Percentiles rank a stretch among this genome's conserved stretches.
Conservation (phyloP, 2,888 invertebrate genomes). For the Antheraea assamensis region DNA sequence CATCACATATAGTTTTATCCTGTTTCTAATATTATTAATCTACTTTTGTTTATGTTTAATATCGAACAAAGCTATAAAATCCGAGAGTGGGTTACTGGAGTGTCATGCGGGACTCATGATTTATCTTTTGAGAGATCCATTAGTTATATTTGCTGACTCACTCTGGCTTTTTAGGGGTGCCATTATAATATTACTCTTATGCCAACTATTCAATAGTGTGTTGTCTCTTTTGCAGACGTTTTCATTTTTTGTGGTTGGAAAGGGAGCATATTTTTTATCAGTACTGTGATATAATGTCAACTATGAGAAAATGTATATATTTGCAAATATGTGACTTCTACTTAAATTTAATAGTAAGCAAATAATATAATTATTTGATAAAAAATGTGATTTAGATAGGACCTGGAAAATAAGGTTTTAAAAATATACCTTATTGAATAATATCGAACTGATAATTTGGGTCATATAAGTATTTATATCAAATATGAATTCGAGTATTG, state of each 20-base stretch:
- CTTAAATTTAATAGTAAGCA: not conserved
- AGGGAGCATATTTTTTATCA: not conserved
- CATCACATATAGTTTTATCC: not conserved
- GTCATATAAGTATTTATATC: no score
- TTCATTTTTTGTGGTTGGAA: constrained; percentile 5
- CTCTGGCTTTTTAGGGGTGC: constrained; percentile 62
- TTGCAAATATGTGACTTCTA: not conserved
- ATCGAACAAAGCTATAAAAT: constrained; percentile 35
- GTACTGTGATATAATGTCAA: not conserved
- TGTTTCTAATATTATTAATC: not conserved
- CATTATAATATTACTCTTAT: constrained; percentile 43
- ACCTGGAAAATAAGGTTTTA: no score
- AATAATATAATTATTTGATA: not conserved
- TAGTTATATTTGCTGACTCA: constrained; percentile 73
- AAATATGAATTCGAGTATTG: no score
- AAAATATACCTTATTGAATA: no score
- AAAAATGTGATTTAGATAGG: not conserved
- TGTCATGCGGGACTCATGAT: constrained; percentile 67
- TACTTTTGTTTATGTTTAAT: not conserved
- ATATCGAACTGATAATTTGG: no score
- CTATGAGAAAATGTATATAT: not conserved
- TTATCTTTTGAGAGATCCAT: constrained; percentile 72
- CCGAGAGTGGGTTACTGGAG: constrained; percentile 55
- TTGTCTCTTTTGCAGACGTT: constrained; percentile 3
- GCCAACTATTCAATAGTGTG: constrained; percentile 30